Evolutionary conservation across 2,888 invertebrate genomes (phyloP).

Genomic region (Callyntrura guangdongensis): DNA sequence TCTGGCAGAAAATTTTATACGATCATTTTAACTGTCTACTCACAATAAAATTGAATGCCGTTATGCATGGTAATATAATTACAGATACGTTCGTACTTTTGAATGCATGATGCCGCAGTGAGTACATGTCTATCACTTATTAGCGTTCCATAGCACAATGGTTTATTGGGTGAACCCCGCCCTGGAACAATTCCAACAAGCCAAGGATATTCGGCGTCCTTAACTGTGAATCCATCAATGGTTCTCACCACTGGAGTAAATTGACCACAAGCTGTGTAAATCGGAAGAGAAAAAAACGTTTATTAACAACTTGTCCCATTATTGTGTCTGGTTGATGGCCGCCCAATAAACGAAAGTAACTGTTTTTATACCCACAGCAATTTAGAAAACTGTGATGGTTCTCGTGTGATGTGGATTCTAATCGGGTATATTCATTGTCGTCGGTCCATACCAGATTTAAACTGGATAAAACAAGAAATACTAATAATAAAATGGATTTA

Average conservation of each 20-base stretch:
- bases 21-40: neutral
- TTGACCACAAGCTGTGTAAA: conserved; percentile 57
- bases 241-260: neutral
- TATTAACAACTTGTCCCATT: no score
- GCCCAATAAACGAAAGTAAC: neutral
- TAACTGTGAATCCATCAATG: conserved; percentile 50
- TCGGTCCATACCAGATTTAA: neutral
- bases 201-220: conserved; percentile 69
- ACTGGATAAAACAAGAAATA: neutral
- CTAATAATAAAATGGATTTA: neutral
- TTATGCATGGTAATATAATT: neutral
- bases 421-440: neutral
- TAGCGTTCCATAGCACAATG: conserved; percentile 61
- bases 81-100: conserved; percentile 10
- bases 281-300: no score
- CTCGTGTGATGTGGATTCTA: neutral
- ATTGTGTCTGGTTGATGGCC: neutral
- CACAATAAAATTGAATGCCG: neutral
- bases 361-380: conserved; percentile 59
- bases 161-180: neutral
- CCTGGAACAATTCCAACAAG: conserved; percentile 65
- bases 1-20: neutral
- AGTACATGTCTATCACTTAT: conserved; percentile 67
- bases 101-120: conserved; percentile 62
- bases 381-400: conserved; percentile 58